A percentile compares a stretch with the other conserved stretches of the same genome.
Evolutionary conservation across 2,797 vertebrate genomes (phyloP).

Genomic region (Corythornis leucogaster): DNA sequence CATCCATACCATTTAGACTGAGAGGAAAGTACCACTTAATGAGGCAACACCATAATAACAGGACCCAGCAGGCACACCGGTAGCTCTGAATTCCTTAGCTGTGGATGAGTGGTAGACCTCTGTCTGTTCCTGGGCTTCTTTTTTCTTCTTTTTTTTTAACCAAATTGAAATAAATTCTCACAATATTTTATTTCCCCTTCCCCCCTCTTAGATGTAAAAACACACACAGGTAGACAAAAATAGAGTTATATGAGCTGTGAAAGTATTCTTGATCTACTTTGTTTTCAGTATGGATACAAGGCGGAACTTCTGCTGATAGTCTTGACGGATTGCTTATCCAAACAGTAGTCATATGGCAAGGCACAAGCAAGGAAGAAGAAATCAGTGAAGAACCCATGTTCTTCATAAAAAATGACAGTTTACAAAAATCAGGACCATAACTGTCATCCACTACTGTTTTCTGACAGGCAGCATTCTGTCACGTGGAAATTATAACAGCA

Average conservation of each 20-base stretch:
- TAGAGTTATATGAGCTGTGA: background rate
- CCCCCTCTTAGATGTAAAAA: background rate
- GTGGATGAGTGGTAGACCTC: background rate
- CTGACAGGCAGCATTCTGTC: background rate
- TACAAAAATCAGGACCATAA: background rate
- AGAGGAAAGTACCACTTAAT: background rate
- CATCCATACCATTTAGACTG: background rate
- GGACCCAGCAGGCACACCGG: background rate
- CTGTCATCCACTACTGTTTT: background rate
- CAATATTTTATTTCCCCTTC: background rate
- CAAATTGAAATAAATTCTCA: background rate
- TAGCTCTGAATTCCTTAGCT: background rate
- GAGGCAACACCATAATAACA: background rate
- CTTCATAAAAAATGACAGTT: background rate
- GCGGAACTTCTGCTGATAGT: background rate
- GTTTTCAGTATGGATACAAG: background rate
- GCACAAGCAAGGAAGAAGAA: background rate
- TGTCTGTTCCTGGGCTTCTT: background rate
- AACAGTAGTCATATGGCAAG: background rate
- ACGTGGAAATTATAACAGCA: background rate
- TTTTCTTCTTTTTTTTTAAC: background rate
- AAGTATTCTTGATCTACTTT: background rate
- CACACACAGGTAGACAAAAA: background rate
- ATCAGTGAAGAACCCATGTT: background rate
- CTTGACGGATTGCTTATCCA: background rate